These are phyloP conservation scores for Apocrypta bakeri DNA, from an alignment of 1,140 invertebrate genomes.

Conservation along the genomic window DNA sequence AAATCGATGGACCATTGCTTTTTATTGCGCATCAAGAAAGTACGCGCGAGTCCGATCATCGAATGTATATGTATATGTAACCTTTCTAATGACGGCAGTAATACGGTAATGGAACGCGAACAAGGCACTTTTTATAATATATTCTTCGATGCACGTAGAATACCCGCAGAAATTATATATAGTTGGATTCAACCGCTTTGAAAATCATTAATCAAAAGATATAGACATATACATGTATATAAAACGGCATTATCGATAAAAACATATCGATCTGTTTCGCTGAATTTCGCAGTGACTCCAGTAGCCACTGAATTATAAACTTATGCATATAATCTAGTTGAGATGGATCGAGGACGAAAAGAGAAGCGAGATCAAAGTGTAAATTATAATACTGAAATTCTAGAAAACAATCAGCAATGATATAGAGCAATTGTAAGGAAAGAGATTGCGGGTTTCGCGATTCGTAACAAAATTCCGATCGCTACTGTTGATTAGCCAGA, in stretches of 20 bases:
- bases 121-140: too few relatives aligned
- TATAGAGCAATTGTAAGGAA: neutral
- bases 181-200: neutral
- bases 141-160: neutral
- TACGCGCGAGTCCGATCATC: neutral
- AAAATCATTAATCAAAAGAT: neutral
- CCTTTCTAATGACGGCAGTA: neutral
- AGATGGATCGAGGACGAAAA: neutral
- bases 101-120: neutral
- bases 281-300: too few relatives aligned
- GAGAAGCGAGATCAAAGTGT: neutral
- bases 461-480: conserved; percentile 4
- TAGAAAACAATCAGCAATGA: neutral
- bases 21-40: neutral
- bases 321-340: too few relatives aligned
- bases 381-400: neutral
- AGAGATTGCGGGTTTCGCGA: neutral
- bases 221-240: too few relatives aligned
- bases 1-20: neutral
- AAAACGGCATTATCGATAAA: too few relatives aligned
- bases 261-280: too few relatives aligned
- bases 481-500: neutral
- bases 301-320: too few relatives aligned
- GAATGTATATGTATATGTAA: neutral
- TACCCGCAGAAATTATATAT: too few relatives aligned